Percentiles rank a stretch among this genome's conserved stretches.
Conservation (phyloP, 2,797 vertebrate genomes). For the Chelonia mydas region DNA sequence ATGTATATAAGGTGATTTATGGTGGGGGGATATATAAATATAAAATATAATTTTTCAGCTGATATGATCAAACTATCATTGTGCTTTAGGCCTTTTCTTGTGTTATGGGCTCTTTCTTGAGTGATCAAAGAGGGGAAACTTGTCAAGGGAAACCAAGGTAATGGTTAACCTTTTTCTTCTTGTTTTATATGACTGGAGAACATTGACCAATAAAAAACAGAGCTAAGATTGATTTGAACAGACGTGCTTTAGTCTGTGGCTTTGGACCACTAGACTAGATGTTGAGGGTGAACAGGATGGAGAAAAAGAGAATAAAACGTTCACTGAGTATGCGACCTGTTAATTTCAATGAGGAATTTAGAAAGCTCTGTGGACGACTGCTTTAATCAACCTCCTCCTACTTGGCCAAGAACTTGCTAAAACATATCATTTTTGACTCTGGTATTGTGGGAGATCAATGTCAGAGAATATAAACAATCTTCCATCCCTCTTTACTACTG, state of each 20-base stretch:
- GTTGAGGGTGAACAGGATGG: neutral
- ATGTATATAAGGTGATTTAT: neutral
- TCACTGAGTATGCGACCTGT: neutral
- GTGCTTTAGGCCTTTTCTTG: neutral
- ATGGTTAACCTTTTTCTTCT: neutral
- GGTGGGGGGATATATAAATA: too few species aligned
- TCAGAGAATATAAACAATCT: neutral
- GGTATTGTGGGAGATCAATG: neutral
- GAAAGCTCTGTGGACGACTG: neutral
- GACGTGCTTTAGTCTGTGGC: too few species aligned
- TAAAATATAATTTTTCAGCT: neutral
- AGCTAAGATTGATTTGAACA: neutral
- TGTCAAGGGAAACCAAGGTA: neutral
- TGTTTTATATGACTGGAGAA: slow-evolving; percentile 18
- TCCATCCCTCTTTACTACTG: neutral
- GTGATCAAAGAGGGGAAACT: neutral
- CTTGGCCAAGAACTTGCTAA: neutral
- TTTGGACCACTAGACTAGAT: neutral
- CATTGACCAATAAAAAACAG: neutral
- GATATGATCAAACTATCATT: neutral
- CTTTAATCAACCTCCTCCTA: neutral
- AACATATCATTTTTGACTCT: neutral
- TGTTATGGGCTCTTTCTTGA: neutral
- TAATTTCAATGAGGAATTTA: slow-evolving; percentile 35
- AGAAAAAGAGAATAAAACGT: neutral